phyloP scores from a whole-genome alignment of 2,797 vertebrate species.

The Alauda arvensis region DNA sequence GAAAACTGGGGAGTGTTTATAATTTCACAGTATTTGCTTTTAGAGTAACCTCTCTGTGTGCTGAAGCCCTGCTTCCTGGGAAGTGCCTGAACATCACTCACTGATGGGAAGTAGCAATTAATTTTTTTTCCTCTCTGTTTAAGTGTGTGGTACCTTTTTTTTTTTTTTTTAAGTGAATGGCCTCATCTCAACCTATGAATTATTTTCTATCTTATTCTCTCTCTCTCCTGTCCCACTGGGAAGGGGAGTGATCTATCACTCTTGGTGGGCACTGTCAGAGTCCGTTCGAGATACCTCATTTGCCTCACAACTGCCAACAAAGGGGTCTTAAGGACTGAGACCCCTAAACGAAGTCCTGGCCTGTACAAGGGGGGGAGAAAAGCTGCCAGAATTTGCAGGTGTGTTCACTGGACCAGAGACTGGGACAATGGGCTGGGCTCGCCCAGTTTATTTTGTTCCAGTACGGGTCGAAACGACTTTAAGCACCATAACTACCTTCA shows the following conservation, averaged over 20 bases:
- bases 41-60: rapidly evolving
- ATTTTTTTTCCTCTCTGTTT: background rate
- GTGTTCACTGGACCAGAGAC: too few relatives aligned
- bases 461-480: too few relatives aligned
- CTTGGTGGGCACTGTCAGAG: background rate
- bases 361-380: too few relatives aligned
- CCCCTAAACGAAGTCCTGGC: too few relatives aligned
- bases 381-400: too few relatives aligned
- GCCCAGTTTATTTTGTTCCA: too few relatives aligned
- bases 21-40: background rate
- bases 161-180: background rate
- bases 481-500: too few relatives aligned
- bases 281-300: too few relatives aligned
- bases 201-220: background rate
- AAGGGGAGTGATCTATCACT: background rate
- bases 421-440: too few relatives aligned
- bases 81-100: rapidly evolving
- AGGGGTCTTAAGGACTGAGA: too few relatives aligned
- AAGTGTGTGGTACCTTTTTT: background rate
- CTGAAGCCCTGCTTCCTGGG: background rate
- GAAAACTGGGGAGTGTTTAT: background rate
- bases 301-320: too few relatives aligned
- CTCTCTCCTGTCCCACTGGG: background rate
- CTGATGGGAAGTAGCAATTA: background rate
- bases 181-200: background rate